Conservation (phyloP, 2,888 invertebrate genomes). For the Podotricha telesiphe region DNA sequence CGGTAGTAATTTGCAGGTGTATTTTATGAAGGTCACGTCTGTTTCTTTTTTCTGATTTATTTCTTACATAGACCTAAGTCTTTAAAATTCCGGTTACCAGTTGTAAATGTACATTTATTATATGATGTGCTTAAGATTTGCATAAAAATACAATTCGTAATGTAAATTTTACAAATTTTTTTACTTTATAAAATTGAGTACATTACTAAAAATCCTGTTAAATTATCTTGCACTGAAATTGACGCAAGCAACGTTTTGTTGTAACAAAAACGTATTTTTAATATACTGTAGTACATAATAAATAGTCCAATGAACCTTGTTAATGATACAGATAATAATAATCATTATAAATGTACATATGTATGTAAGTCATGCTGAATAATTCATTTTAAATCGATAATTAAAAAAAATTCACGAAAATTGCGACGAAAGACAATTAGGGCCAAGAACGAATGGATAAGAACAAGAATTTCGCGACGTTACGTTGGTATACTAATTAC, state of each 20-base stretch:
- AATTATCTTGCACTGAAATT: neutral
- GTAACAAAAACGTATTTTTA: too few relatives aligned
- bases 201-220: too few relatives aligned
- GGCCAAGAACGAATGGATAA: constrained; percentile 32
- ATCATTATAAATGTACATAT: neutral
- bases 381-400: neutral
- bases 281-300: neutral
- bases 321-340: neutral
- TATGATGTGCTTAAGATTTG: neutral
- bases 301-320: constrained; percentile 2
- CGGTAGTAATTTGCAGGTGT: constrained; percentile 8
- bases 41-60: neutral
- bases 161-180: too few relatives aligned
- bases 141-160: neutral
- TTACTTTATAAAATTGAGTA: too few relatives aligned
- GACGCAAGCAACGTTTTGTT: neutral
- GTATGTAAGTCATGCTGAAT: neutral
- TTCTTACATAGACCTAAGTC: neutral
- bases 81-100: neutral
- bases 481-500: neutral
- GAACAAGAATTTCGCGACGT: constrained; percentile 12
- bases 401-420: constrained; percentile 6
- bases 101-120: neutral
- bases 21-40: neutral
- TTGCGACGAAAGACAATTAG: constrained; percentile 30